These are phyloP conservation scores for Gallinago paraguaiae DNA, from an alignment of 2,113 vertebrate species.

Conservation along the genomic window DNA sequence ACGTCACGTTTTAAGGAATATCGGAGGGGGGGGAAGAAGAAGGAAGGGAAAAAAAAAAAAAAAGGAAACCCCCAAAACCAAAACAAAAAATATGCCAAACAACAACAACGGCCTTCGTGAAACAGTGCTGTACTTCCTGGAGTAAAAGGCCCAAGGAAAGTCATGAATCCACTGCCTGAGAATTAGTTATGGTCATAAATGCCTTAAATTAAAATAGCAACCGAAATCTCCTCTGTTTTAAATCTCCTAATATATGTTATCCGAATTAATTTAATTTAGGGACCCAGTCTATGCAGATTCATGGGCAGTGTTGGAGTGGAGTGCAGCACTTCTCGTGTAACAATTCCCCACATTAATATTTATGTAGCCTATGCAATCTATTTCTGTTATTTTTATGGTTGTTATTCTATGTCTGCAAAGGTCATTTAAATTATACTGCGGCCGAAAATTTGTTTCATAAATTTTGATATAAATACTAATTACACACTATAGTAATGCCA, in stretches of 20 bases:
- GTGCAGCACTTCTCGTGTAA: constrained; percentile 60
- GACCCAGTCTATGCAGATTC: constrained; percentile 65
- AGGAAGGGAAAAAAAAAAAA: not conserved
- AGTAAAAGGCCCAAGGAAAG: constrained; percentile 65
- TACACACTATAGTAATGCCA: constrained; percentile 79
- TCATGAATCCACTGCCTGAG: constrained; percentile 62
- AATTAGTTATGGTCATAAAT: constrained; percentile 77
- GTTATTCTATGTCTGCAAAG: constrained; percentile 81
- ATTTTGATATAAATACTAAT: constrained; percentile 86
- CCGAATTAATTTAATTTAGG: constrained; percentile 72
- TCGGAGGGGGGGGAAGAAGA: not conserved
- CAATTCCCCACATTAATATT: constrained; percentile 80
- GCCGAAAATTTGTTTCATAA: constrained; percentile 83
- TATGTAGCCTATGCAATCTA: constrained; percentile 76
- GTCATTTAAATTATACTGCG: constrained; percentile 83
- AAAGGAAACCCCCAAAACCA: not conserved
- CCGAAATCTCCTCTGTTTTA: constrained; percentile 71
- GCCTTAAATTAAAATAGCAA: constrained; percentile 75
- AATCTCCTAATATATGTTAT: constrained; percentile 72
- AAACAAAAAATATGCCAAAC: not conserved
- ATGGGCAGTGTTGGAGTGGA: constrained; percentile 62
- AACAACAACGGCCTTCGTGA: constrained; percentile 11
- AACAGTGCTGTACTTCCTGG: constrained; percentile 20
- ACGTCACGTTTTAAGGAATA: constrained; percentile 74
- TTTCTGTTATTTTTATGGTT: constrained; percentile 82